Evolutionary conservation across 2,888 invertebrate species (phyloP).

Genomic region (Encarsia formosa): DNA sequence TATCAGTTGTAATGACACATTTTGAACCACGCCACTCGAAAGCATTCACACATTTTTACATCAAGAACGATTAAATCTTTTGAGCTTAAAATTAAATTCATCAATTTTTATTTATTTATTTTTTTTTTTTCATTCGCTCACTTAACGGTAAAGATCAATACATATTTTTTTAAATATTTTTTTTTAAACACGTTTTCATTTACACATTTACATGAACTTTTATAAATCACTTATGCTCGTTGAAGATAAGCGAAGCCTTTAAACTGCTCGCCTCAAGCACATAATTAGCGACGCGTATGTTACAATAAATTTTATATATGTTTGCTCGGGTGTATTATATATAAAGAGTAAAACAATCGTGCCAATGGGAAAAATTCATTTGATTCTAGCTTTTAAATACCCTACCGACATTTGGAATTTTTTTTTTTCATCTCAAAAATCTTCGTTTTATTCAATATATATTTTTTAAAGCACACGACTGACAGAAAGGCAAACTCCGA

Average conservation of each 20-base stretch:
- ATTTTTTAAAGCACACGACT: too few relatives aligned
- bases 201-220: conserved; percentile 2
- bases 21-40: too few relatives aligned
- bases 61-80: conserved; percentile 26
- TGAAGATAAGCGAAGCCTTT: conserved; percentile 23
- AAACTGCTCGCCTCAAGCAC: conserved; percentile 15
- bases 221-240: conserved; percentile 17
- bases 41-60: conserved; percentile 4
- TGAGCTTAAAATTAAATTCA: too few relatives aligned
- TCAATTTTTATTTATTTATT: too few relatives aligned
- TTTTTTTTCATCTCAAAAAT: background rate
- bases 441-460: background rate
- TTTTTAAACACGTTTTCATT: too few relatives aligned
- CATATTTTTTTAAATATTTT: too few relatives aligned
- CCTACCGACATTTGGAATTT: conserved; percentile 6
- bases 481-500: too few relatives aligned
- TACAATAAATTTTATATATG: too few relatives aligned
- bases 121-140: too few relatives aligned
- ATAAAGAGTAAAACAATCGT: conserved; percentile 15
- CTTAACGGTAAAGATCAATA: too few relatives aligned
- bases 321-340: conserved; percentile 1
- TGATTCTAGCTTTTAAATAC: background rate
- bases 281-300: conserved; percentile 14
- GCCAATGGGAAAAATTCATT: conserved; percentile 13
- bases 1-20: background rate